Evolutionary conservation across 2,797 vertebrate genomes (phyloP).

Genomic region (Cynopterus sphinx): DNA sequence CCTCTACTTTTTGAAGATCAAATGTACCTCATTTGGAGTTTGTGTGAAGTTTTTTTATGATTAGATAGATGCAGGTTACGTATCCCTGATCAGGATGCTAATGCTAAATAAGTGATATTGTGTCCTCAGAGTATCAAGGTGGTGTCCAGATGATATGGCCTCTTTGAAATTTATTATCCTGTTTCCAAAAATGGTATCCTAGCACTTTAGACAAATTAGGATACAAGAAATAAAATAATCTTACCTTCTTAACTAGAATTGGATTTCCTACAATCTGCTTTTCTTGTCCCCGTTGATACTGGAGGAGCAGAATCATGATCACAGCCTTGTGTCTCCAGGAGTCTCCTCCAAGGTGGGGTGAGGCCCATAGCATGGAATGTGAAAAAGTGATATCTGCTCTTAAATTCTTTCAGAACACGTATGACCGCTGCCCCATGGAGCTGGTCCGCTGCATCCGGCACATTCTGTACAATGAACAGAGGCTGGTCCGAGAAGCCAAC

Average conservation of each 20-base stretch:
- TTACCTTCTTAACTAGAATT: not conserved
- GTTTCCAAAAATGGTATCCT: not conserved
- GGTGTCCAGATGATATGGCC: not conserved
- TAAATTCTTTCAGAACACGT: conserved; percentile 90
- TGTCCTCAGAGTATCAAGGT: not conserved
- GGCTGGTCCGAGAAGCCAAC: conserved; percentile 94
- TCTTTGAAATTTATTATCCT: not conserved
- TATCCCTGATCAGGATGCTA: not conserved
- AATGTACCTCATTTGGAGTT: not conserved
- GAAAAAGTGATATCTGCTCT: not conserved
- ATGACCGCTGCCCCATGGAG: conserved; percentile 95
- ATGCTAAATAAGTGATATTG: not conserved
- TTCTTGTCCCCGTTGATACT: not conserved
- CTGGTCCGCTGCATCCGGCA: conserved; percentile 96
- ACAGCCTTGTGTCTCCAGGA: not conserved
- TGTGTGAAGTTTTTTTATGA: not conserved
- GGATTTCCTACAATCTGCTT: not conserved
- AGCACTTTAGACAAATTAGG: not conserved
- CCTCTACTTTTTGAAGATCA: not conserved
- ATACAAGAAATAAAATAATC: not conserved
- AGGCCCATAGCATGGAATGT: not conserved
- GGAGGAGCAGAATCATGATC: too few species aligned
- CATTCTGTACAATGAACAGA: conserved; percentile 95
- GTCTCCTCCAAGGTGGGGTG: not conserved
- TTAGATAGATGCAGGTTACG: not conserved